Evolutionary conservation across 2,888 invertebrate species (phyloP), one percentile per base, ranked within the genome.

Genomic region (Cerceris ruficornis): DNA sequence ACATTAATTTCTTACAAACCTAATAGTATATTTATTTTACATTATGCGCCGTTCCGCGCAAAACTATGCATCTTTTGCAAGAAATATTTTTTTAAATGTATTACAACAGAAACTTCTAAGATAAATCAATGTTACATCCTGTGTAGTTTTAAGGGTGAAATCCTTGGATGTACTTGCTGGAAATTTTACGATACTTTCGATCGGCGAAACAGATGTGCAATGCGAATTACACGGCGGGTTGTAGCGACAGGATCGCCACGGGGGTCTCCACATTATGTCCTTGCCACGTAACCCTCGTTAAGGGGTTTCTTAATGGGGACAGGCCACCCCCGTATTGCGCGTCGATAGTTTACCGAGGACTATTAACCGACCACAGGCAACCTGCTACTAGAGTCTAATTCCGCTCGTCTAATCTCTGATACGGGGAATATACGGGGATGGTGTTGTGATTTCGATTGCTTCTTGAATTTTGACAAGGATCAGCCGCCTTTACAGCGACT

Each of bases 241-340:
- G 71, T 67, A 71, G 68, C 73, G 81, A 75, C 75, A 71, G 77
- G 60, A 79, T 82, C 83, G 82, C 85, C 83, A 73, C 80, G 70
- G 86, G 82, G 81, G 75, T 75, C 68, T 79, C 70, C 58, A 61
- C 77, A 69, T 86, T 84, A 81, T 70, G 77, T 58, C 57, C 78
- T 50, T 61, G 68, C 77, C 86, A 84, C 85, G 86, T 84, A 86
- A 84, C 86, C 81, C 86, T 86, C 84, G 86, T 86, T 86, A 86
- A 82, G 84, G 86, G 86, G 74, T 74, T 86, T 84, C 86, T 84
- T 86, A 86, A 86, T 86, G 82, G 86, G 70, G 67, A 59, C 50
- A 50, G 71, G 64, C 83, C 74, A 77, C 66, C 79, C 70, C 73
- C 77, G 71, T 80, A 85, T 80, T 70, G 78, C 77, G 43, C 76